Conservation (phyloP, 2,113 vertebrate species). For the Epinephelus fuscoguttatus region DNA sequence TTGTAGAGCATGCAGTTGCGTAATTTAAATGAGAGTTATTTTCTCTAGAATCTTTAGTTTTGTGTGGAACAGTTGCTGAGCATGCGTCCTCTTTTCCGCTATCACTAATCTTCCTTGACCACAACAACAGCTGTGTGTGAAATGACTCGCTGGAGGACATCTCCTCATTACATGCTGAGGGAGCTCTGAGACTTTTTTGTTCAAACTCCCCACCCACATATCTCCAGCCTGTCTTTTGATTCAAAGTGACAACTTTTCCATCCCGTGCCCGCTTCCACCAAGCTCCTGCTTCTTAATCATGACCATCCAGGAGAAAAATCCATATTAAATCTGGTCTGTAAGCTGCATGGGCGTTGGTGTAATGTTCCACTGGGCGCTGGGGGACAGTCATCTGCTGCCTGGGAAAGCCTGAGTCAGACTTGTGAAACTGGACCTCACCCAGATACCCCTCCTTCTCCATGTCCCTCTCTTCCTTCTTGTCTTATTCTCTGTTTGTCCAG, state of each 20-base stretch:
- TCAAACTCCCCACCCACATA: slow-evolving; percentile 1
- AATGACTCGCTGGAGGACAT: background rate
- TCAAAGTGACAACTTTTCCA: slow-evolving; percentile 31
- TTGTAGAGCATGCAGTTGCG: slow-evolving; percentile 9
- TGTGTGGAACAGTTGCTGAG: background rate
- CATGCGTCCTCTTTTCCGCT: background rate
- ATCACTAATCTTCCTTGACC: slow-evolving; percentile 7
- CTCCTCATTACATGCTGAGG: slow-evolving; percentile 18
- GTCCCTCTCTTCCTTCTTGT: slow-evolving; percentile 7
- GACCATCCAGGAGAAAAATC: slow-evolving; percentile 36
- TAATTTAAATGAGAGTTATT: slow-evolving; percentile 4
- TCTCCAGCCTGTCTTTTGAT: background rate
- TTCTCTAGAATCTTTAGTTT: background rate
- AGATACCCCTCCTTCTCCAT: background rate
- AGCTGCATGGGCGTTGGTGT: slow-evolving; percentile 53
- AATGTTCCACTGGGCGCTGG: slow-evolving; percentile 35
- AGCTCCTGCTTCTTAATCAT: slow-evolving; percentile 31
- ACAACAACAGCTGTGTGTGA: slow-evolving; percentile 21
- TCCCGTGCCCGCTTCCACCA: slow-evolving; percentile 1
- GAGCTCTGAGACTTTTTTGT: slow-evolving; percentile 5
- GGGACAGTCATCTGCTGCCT: slow-evolving; percentile 49
- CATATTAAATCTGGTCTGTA: slow-evolving; percentile 32
- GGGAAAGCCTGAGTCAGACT: slow-evolving; percentile 78
- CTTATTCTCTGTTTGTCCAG: background rate
- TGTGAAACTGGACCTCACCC: slow-evolving; percentile 56